Evolutionary conservation across 2,888 invertebrate genomes (phyloP), one percentile per base, ranked within the genome.

Genomic region (Andrena haemorrhoa): DNA sequence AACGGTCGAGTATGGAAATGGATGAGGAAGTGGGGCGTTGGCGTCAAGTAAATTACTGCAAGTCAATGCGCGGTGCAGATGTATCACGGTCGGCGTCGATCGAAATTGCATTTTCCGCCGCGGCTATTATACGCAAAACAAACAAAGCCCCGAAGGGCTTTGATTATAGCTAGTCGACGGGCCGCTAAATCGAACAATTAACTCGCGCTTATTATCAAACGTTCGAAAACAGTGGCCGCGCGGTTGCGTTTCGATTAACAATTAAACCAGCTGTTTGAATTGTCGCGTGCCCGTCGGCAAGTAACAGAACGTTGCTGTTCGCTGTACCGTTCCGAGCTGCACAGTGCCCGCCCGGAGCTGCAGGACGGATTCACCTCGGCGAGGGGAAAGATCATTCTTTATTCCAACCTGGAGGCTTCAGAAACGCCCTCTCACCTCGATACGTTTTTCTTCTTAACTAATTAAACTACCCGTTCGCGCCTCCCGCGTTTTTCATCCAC

Each of bases 381-480:
- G 10, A 20, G 8, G 2, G 8, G n/a, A 20, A 33, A 33, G 16
- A 16, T 61, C 33, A 26, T 23, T 23, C 56, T 58, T 26, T 16
- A 29, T 58, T 58, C 26, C 26, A 58, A 29, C 4, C 16, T 16
- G 29, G 23, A 65, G 12, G 51, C 33, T 35, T 53, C 26, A 53
- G 41, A 65, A 61, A 53, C 58, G 58, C 60, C 66, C 64, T 35
- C 61, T 16, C 41, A 41, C 41, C 60, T 6, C 8, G 51, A 58
- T 49, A 29, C 64, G 64, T 75, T 70, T 72, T 68, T 77, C 74
- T 78, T 47, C 70, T 20, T 66, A 49, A 65, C 75, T 80, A 80
- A 83, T 84, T 80, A 78, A 83, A 83, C 75, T 70, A 70, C 26
- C 77, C 70, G 77, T 63, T 80, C 71, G 66, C 76, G 74, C 68